Evolutionary conservation across 1,140 invertebrate species (phyloP), one percentile per base, ranked within the genome.

Genomic region (Ceratoteleas bidentatus): DNA sequence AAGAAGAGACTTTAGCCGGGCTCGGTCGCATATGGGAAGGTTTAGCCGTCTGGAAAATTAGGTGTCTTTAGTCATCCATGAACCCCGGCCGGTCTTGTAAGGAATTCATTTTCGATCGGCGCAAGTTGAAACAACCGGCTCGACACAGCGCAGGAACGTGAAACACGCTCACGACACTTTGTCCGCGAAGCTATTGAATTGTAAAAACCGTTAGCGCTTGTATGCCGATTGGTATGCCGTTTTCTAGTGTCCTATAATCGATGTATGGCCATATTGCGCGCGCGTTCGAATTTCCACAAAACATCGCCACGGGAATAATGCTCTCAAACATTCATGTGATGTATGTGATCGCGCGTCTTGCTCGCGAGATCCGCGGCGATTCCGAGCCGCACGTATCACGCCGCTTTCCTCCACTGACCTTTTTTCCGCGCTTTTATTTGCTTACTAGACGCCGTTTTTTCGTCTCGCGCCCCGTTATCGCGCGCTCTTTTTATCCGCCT

Each of bases 1-100:
- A 81, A 81, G 83, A 84, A 74, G 54, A 53, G 58, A 57, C 56
- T 80, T 74, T 66, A 74, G 73, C 15, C 34, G 47, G 52, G 38
- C 45, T 68, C 49, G 43, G 16, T 66, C 81, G 81, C 81, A 57
- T 76, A 83, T 79, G 81, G 81, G 58, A 72, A 61, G 73, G 66
- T 81, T 70, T 69, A 80, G 76, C 65, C 69, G 68, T 64, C 74
- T 60, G 77, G 74, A 81, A 84, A 84, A 84, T 84, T 84, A 81
- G 82, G 74, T 78, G 82, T 72, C 82, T 81, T 81, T 81, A 81
- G 77, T 84, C 82, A 84, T 81, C 77, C 77, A 70, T 76, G 77
- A 78, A 81, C 40, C 80, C 82, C 53, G 57, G 69, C 52, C 47
- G 58, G 56, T 80, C 82, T 81, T 70, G 74, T 68, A 74, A 74